Evolutionary conservation across 2,797 vertebrate species (phyloP).

Genomic region (Aselliscus stoliczkanus): DNA sequence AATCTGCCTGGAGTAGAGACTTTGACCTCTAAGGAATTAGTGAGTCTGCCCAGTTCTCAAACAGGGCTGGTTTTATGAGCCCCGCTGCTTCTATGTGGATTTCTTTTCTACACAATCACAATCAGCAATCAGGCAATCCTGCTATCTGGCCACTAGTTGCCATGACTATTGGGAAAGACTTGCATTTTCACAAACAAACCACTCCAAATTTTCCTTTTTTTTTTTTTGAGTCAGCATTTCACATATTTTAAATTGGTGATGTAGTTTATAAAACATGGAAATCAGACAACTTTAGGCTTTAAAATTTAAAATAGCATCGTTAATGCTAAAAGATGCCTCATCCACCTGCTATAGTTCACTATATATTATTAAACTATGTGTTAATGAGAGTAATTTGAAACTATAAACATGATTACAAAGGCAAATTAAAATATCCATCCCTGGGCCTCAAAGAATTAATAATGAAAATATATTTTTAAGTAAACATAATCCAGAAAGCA

Average conservation of each 20-base stretch:
- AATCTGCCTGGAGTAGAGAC: background rate
- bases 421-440: constrained; percentile 19
- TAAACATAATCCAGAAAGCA: background rate
- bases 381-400: constrained; percentile 39
- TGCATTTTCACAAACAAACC: background rate
- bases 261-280: background rate
- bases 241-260: background rate
- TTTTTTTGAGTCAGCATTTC: background rate
- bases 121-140: background rate
- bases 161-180: background rate
- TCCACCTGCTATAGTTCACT: background rate
- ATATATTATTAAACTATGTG: background rate
- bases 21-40: background rate
- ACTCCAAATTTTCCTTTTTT: background rate
- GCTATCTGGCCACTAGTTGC: constrained; percentile 15
- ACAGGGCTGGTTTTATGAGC: background rate
- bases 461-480: constrained; percentile 8
- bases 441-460: background rate
- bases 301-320: background rate
- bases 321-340: background rate
- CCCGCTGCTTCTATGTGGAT: background rate
- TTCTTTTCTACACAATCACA: constrained; percentile 31
- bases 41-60: background rate
- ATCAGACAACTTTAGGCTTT: background rate
- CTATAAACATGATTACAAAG: background rate